phyloP scores from a whole-genome alignment of 2,888 invertebrate species.

The Eristalis intricaria region DNA sequence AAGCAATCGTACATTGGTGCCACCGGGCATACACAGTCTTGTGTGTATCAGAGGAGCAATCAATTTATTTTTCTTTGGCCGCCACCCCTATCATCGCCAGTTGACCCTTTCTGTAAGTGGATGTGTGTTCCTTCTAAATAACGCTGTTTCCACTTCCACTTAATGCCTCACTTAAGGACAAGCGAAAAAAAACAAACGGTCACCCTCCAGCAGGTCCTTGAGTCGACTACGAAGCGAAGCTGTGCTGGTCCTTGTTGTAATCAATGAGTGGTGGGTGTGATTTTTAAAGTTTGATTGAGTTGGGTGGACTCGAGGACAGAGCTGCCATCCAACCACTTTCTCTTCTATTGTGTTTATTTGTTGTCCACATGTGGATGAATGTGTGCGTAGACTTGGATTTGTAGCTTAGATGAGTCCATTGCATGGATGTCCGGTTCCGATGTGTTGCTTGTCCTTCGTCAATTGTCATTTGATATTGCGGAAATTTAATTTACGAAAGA shows the following conservation, averaged over 20 bases:
- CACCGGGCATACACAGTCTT: not conserved
- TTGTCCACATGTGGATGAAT: not conserved
- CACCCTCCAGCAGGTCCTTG: constrained; percentile 22
- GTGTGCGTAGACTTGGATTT: constrained; percentile 15
- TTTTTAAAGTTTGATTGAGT: constrained; percentile 48
- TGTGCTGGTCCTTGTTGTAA: constrained; percentile 38
- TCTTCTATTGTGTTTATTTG: not conserved
- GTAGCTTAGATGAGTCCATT: constrained; percentile 14
- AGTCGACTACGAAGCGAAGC: not conserved
- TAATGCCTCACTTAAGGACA: constrained; percentile 22
- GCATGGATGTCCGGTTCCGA: constrained; percentile 2
- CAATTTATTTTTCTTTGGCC: constrained; percentile 19
- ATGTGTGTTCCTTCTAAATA: constrained; percentile 22
- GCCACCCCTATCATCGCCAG: constrained; percentile 17
- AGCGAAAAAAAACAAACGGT: not conserved
- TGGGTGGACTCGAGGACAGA: not conserved
- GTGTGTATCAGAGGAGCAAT: constrained; percentile 13
- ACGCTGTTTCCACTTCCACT: constrained; percentile 38
- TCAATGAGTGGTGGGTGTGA: constrained; percentile 36
- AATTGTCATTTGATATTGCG: constrained; percentile 57
- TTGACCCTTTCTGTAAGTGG: constrained; percentile 16
- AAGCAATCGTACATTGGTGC: not conserved
- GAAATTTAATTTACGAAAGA: constrained; percentile 57
- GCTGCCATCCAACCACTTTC: not conserved
- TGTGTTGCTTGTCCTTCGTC: constrained; percentile 31